Base-by-base conservation (phyloP, 2,113 vertebrate genomes). In the Phaethon lepturus region DNA sequence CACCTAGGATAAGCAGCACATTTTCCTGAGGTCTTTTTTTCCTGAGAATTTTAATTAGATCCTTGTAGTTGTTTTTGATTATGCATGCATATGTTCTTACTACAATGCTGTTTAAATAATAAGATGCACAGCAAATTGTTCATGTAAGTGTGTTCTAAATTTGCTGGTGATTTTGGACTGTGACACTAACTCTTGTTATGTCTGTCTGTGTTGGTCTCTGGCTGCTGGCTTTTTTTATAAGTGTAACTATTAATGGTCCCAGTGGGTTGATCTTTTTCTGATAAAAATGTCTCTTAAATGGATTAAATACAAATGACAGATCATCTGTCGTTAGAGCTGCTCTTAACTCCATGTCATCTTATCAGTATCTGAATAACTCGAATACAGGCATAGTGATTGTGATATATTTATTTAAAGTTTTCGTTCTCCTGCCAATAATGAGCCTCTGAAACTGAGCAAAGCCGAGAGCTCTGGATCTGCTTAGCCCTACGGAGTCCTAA, bases 221-320 rank as follows among this genome's bases (percentile, higher is more conserved):
- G 40, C 80, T 94, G 91, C 42, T 94, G 71, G 10, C 42, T 92
- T 85, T 94, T 97, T 96, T 81, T 68, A 16, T 31, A 88, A 72
- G 49, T 89, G 73, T 85, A 85, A 31, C 89, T 97, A 93, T 86
- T 97, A 95, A 95, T 95, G 80, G 78, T 53, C 71, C 84, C 84
- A 72, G 31, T 42, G 58, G 69, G 62, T 69, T 95, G 89, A 82
- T 95, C 84, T 90, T 90, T 69, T 45, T 53, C 88, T 89, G 93
- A 95, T 95, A 95, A 95, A 95, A 94, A 68, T 0, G 0, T 76
- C 86, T 90, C 77, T 93, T 95, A 95, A 91, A 79, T 31, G 35
- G 73, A 95, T 96, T 95, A 95, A 94, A 92, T 90, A 52, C 67
- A 91, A 93, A 64, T 90, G 86, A 68, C 0, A 0, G 50, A 66